Conservation (phyloP, 2,113 vertebrate species). For the Porphyrio hochstetteri region DNA sequence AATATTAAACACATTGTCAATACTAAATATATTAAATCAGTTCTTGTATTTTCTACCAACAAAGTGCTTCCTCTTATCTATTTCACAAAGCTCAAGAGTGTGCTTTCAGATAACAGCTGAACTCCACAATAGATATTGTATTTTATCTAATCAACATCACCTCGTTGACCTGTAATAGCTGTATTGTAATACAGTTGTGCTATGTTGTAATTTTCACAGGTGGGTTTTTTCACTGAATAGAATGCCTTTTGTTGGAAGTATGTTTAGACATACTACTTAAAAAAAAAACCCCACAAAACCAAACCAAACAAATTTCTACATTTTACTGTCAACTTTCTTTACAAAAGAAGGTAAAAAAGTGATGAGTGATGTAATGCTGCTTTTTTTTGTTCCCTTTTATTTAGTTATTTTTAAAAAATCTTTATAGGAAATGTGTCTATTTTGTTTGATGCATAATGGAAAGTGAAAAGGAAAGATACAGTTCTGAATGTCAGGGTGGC, state of each 20-base stretch:
- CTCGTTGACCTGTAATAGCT: not conserved
- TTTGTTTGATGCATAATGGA: not conserved
- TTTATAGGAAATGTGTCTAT: not conserved
- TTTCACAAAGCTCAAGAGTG: not conserved
- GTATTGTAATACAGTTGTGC: not conserved
- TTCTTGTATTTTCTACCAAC: not conserved
- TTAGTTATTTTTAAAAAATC: not conserved
- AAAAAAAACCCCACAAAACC: not conserved
- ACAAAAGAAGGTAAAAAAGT: not conserved
- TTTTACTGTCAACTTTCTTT: not conserved
- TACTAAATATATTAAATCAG: not conserved
- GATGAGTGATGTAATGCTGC: not conserved
- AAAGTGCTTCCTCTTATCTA: not conserved
- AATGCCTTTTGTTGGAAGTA: not conserved
- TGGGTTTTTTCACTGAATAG: not conserved
- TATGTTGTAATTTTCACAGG: not conserved
- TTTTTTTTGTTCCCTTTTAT: not conserved
- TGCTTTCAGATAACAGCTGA: not conserved
- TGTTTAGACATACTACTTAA: not conserved
- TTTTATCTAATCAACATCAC: not conserved
- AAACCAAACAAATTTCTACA: not conserved
- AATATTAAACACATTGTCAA: not conserved
- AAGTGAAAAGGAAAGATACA: not conserved
- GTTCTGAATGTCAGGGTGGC: not conserved
- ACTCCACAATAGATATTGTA: not conserved